Base-by-base conservation (phyloP, 2,113 vertebrate genomes). In the Xyrauchen texanus region DNA sequence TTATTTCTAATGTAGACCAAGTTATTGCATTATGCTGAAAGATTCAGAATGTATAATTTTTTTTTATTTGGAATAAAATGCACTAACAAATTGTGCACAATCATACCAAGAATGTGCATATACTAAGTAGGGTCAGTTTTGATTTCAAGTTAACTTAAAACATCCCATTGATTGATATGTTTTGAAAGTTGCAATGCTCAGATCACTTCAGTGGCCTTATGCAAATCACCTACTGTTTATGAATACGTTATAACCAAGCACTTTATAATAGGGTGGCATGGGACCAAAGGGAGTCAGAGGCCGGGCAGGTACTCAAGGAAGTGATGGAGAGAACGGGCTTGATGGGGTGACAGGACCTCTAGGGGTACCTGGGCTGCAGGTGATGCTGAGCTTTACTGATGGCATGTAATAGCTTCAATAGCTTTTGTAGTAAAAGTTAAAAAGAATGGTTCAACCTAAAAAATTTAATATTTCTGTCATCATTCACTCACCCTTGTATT, bases 341-440 rank as follows among this genome's bases (percentile, higher is more conserved):
- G 84, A 90, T 75, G 94, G 93, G 45, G 86, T 85, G 61, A 81
- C 85, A 4, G 95, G 95, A 3, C 87, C 84, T 0, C 88, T 83
- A 49, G 94, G 94, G 58, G 69, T 84, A 63, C 89, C 89, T 0
- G 95, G 95, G 6, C 82, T 90, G 63, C 89, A 91, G 92, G 95
- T 94, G 76, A 90, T 87, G 61, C 13, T 45, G n/a, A 15, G 8
- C 4, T 58, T 58, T 58, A 58, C 13, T 7, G 55, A 7, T 58
- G 53, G 12, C 53, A 13, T 55, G 3, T 55, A 11, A 9, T 62
- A 34, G n/a, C 13, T 16, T 10, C 3, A 46, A n/a, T 60, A 60
- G n/a, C 6, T 9, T 21, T 34, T 34, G 21, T 34, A 34, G 0
- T 57, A n/a, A 12, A 8, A 49, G 47, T 49, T 46, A 46, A 11